A percentile compares a stretch with the other conserved stretches of the same genome.
Conservation (phyloP, 2,113 vertebrate genomes). For the Tiliqua scincoides region DNA sequence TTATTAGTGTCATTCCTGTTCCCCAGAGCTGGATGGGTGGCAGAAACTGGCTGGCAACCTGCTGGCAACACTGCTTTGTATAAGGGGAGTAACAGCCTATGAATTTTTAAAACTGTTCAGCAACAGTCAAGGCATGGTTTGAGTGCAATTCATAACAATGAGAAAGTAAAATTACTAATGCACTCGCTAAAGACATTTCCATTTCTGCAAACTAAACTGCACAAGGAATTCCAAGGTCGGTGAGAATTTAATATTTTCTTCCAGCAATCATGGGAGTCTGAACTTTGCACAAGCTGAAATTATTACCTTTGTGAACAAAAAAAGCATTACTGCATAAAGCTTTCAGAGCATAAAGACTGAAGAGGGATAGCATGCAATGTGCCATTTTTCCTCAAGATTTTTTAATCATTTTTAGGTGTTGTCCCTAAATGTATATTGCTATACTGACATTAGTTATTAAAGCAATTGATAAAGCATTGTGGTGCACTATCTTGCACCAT, state of each 20-base stretch:
- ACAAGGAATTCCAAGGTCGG: slow-evolving; percentile 60
- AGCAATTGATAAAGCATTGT: not conserved
- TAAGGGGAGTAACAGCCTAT: no score
- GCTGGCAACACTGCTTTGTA: slow-evolving; percentile 19
- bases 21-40: slow-evolving; percentile 58
- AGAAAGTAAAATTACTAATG: slow-evolving; percentile 68
- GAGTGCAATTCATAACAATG: slow-evolving; percentile 64
- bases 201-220: slow-evolving; percentile 68
- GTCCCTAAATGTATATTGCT: not conserved
- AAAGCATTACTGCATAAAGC: not conserved
- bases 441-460: not conserved
- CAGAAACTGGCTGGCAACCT: slow-evolving; percentile 62
- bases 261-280: slow-evolving; percentile 57
- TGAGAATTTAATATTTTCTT: slow-evolving; percentile 54
- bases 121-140: slow-evolving; percentile 58
- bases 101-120: slow-evolving; percentile 50
- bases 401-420: not conserved
- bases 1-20: slow-evolving; percentile 64
- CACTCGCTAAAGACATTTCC: slow-evolving; percentile 59
- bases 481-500: not conserved
- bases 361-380: not conserved
- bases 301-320: not conserved
- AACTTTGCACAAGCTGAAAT: not conserved
- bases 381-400: not conserved
- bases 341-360: not conserved